A percentile compares a stretch with the other conserved stretches of the same genome.
Evolutionary conservation across 2,888 invertebrate species (phyloP).

Genomic region (Trachelus tabidus): DNA sequence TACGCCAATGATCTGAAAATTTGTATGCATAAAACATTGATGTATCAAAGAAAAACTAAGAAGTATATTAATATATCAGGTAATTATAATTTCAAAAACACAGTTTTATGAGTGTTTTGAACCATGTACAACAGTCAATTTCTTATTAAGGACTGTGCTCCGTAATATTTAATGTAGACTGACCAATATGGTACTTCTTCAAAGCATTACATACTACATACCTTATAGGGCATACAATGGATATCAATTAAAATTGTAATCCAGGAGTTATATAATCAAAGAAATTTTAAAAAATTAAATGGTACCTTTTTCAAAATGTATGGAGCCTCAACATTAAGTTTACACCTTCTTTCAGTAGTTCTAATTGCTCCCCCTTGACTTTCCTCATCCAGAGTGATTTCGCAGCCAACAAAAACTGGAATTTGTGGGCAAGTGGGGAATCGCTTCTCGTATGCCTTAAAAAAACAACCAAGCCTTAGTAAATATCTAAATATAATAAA

Average conservation of each 20-base stretch:
- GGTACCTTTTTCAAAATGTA: slow-evolving; percentile 91
- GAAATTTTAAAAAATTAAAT: neutral
- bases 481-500: neutral
- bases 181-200: neutral
- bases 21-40: neutral
- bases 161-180: neutral
- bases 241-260: neutral
- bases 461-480: neutral
- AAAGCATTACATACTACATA: neutral
- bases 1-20: slow-evolving; percentile 86
- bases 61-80: neutral
- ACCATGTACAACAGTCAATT: neutral
- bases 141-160: neutral
- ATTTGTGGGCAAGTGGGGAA: slow-evolving; percentile 95
- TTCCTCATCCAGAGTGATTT: slow-evolving; percentile 81
- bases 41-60: neutral
- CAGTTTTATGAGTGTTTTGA: neutral
- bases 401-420: slow-evolving; percentile 92
- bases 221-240: neutral
- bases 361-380: slow-evolving; percentile 82
- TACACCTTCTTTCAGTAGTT: slow-evolving; percentile 86
- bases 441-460: slow-evolving; percentile 90
- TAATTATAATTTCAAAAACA: neutral
- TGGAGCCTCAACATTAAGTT: slow-evolving; percentile 92
- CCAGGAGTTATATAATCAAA: neutral